A percentile compares a stretch with the other conserved stretches of the same genome.
phyloP scores from a whole-genome alignment of 2,113 vertebrate genomes.

The Maccullochella peelii region DNA sequence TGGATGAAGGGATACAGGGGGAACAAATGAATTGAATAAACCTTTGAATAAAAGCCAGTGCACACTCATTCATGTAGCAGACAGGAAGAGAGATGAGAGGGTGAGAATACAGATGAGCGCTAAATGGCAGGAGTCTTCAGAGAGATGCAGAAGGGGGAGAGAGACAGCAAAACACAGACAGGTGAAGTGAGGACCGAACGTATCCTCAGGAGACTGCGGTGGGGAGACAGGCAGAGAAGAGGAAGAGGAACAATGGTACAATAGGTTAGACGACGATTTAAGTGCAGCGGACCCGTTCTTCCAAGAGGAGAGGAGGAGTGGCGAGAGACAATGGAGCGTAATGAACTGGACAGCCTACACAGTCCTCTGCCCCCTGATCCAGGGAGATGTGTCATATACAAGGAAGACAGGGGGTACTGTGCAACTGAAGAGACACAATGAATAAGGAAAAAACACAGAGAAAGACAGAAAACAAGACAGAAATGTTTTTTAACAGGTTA shows the following conservation, averaged over 20 bases:
- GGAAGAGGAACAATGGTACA: conserved; percentile 7
- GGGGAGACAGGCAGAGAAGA: conserved; percentile 15
- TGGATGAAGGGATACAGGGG: conserved; percentile 48
- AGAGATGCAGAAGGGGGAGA: neutral
- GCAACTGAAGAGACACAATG: neutral
- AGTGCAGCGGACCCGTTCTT: neutral
- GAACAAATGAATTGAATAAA: conserved; percentile 60
- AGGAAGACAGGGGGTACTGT: neutral
- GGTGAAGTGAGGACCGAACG: conserved; percentile 56
- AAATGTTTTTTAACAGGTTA: neutral
- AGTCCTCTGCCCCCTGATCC: conserved; percentile 35
- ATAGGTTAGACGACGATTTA: conserved; percentile 7
- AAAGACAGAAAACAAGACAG: neutral
- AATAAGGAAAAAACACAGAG: neutral
- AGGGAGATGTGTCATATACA: conserved; percentile 8
- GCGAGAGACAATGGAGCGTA: neutral
- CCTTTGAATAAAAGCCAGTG: conserved; percentile 57
- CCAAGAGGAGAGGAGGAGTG: neutral
- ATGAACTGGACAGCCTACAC: conserved; percentile 37
- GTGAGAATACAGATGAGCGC: conserved; percentile 65
- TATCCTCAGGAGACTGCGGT: conserved; percentile 22
- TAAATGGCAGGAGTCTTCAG: conserved; percentile 49
- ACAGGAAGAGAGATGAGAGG: conserved; percentile 41
- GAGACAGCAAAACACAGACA: conserved; percentile 23
- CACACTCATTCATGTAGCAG: conserved; percentile 44